Conservation (phyloP, 1,140 invertebrate species). For the Drosophila seguyi region DNA sequence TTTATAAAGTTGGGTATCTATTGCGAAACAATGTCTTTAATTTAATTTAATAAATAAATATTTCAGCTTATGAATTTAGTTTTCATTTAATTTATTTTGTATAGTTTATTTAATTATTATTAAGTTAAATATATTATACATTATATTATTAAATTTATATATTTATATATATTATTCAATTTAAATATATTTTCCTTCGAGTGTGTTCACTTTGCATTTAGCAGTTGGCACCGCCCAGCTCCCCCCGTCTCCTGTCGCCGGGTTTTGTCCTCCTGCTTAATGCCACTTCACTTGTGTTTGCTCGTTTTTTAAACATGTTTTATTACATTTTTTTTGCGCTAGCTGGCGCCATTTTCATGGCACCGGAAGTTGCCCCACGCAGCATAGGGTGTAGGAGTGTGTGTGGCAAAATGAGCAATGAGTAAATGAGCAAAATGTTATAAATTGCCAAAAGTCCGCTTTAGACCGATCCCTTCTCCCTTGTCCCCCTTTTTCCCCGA, state of each 20-base stretch:
- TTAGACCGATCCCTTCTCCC: conserved; percentile 3
- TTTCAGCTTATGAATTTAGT: background rate
- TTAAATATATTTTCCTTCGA: background rate
- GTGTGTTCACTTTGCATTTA: conserved; percentile 35
- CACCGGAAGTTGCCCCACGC: conserved; percentile 58
- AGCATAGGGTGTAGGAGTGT: conserved; percentile 48
- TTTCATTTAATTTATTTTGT: background rate
- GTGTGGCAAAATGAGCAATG: conserved; percentile 58
- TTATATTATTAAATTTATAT: no score
- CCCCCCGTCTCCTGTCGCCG: conserved; percentile 1
- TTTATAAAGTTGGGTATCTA: background rate
- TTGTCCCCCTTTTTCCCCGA: background rate
- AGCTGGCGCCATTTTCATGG: conserved; percentile 73
- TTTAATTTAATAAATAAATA: background rate
- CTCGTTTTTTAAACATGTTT: conserved; percentile 72
- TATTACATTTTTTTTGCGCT: conserved; percentile 66
- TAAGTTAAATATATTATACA: no score
- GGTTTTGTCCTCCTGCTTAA: conserved; percentile 59
- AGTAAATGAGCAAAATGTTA: conserved; percentile 78
- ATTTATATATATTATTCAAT: no score
- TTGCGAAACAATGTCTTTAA: fast-evolving
- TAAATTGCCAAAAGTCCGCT: conserved; percentile 74
- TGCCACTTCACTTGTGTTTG: conserved; percentile 71
- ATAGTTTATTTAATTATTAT: background rate
- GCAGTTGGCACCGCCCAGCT: conserved; percentile 14